phyloP scores from a whole-genome alignment of 2,113 vertebrate genomes.

The Xenopus tropicalis region UCB_Xtro_10.0 CM004447.2:2720501-2721000 shows the following conservation, averaged over 20 bases:
- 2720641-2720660: too few species aligned
- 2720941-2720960: too few species aligned
- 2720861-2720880: too few species aligned
- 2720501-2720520: conserved; percentile 82
- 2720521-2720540: conserved; percentile 90
- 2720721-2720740: conserved; percentile 87
- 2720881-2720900: too few species aligned
- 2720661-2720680: too few species aligned
- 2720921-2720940: too few species aligned
- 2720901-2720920: too few species aligned
- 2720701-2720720: conserved; percentile 69
- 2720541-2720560: conserved; percentile 97
- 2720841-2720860: too few species aligned
- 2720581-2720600: conserved; percentile 70
- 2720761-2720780: conserved; percentile 92
- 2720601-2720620: conserved; percentile 73
- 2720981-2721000: too few species aligned
- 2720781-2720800: conserved; percentile 82
- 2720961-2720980: too few species aligned
- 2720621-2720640: conserved; percentile 17
- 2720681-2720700: too few species aligned
- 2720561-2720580: conserved; percentile 84
- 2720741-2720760: conserved; percentile 88
- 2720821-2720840: too few species aligned
- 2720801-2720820: not conserved